Percentiles rank a stretch among this genome's conserved stretches.
Evolutionary conservation across 2,113 vertebrate genomes (phyloP).

Genomic region (Gnathonemus longibarbis): DNA sequence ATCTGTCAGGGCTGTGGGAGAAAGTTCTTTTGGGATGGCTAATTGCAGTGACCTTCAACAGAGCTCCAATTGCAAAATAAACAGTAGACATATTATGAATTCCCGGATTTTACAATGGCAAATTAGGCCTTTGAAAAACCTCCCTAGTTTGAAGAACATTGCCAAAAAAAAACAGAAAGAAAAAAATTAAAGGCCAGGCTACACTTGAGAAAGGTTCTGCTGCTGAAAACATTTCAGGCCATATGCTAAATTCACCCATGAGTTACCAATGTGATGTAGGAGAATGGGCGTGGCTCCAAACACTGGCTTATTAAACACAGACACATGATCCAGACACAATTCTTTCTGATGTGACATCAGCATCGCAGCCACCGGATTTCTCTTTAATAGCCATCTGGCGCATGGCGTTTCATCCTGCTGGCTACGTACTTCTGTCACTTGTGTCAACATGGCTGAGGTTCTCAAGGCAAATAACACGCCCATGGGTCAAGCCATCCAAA

Average conservation of each 20-base stretch:
- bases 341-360: background rate
- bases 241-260: background rate
- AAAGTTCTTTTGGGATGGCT: background rate
- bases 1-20: background rate
- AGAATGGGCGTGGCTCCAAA: background rate
- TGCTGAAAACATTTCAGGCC: slow-evolving; percentile 3
- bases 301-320: background rate
- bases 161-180: background rate
- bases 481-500: slow-evolving; percentile 23
- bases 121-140: background rate
- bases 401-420: background rate
- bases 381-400: background rate
- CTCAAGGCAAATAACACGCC: slow-evolving; percentile 18
- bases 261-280: background rate
- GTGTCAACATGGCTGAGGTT: background rate
- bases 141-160: background rate
- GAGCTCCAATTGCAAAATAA: background rate
- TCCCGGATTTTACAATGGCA: background rate
- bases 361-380: background rate
- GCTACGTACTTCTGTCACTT: background rate
- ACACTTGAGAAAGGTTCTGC: background rate
- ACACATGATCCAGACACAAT: background rate
- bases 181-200: background rate
- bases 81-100: background rate
- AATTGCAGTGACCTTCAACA: background rate